Evolutionary conservation across 1,140 invertebrate species (phyloP).

Genomic region (Micrasema minimum): DNA sequence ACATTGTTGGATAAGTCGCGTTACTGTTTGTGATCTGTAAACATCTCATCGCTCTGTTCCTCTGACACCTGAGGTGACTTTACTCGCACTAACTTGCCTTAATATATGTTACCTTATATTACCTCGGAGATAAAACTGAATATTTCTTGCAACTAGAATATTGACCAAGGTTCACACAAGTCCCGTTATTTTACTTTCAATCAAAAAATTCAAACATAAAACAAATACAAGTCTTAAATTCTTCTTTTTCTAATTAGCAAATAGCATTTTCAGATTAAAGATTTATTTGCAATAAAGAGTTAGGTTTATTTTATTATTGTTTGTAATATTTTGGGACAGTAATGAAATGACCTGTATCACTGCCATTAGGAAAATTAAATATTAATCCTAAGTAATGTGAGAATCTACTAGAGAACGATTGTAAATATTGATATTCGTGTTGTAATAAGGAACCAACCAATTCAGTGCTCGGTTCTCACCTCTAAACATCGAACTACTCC

Average conservation of each 20-base stretch:
- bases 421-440: conserved; percentile 24
- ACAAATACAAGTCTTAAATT: too few relatives aligned
- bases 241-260: too few relatives aligned
- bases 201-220: too few relatives aligned
- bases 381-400: conserved; percentile 13
- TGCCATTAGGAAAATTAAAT: conserved; percentile 25
- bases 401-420: not conserved
- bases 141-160: too few relatives aligned
- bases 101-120: not conserved
- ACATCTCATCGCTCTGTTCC: conserved; percentile 29
- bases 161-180: too few relatives aligned
- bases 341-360: not conserved
- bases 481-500: conserved; percentile 12
- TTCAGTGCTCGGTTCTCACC: not conserved
- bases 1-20: conserved; percentile 38
- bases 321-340: too few relatives aligned
- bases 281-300: too few relatives aligned
- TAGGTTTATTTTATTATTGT: too few relatives aligned
- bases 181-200: too few relatives aligned
- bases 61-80: conserved; percentile 22
- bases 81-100: conserved; percentile 8
- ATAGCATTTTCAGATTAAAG: too few relatives aligned
- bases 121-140: not conserved
- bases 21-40: conserved; percentile 42
- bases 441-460: not conserved